Base-by-base conservation (phyloP, 2,113 vertebrate genomes). In the Phalacrocorax carbo region DNA sequence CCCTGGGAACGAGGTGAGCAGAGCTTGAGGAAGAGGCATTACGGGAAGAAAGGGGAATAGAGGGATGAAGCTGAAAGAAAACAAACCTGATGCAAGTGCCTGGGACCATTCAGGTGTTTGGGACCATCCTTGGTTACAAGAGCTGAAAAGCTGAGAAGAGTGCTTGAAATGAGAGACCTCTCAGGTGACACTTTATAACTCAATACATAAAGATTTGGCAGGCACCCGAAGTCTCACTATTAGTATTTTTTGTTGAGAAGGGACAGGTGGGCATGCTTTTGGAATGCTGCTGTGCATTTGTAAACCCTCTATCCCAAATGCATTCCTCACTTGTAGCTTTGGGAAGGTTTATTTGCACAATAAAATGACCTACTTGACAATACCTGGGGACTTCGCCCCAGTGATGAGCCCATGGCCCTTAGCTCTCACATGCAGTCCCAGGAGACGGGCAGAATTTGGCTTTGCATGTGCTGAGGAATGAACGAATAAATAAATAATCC, bases 401-500 rank as follows among this genome's bases (percentile, higher is more conserved):
- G 34, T 73, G 66, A 46, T 48, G 13, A 30, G 18, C 13, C 77
- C 27, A 3, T n/a, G 73, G 79, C 40, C 83, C 69, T 81, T 62
- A 46, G 55, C 76, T 82, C 76, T 85, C 6, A 2, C 17, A 0
- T 26, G n/a, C 34, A 25, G 36, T 46, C 61, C 81, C 60, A 72
- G n/a, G 81, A 90, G 46, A n/a, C 12, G n/a, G 69, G 36, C 75
- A 69, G 44, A 38, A 58, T 82, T 94, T 92, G 83, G 86, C 88
- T 90, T 84, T 94, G 89, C 42, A 6, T 57, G 75, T 1, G 1
- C 91, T 86, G 71, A 93, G 89, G 81, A 94, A 84, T 90, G 96
- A 84, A 70, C 1, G 78, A 68, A 73, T 84, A 95, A 96, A 94
- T 93, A 88, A 96, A 90, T 90, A 90, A 86, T 88, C 48, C 62